Conservation (phyloP, 2,113 vertebrate genomes). For the Melanerpes formicivorus region DNA sequence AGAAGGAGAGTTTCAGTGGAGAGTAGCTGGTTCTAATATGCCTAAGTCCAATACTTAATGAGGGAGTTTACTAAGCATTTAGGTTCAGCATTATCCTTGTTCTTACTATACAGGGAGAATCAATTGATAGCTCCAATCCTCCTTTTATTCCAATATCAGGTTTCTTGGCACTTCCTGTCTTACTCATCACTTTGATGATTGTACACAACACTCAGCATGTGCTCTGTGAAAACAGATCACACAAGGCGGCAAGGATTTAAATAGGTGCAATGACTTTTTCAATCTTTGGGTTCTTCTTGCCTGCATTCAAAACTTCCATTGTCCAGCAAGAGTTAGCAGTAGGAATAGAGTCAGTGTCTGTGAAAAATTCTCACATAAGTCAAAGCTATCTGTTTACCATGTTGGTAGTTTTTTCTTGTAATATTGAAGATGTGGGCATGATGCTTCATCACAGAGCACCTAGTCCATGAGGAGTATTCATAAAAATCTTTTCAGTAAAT, state of each 20-base stretch:
- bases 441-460: neutral
- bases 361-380: neutral
- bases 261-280: neutral
- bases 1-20: neutral
- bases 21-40: neutral
- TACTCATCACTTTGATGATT: neutral
- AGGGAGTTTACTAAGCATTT: neutral
- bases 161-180: conserved; percentile 27
- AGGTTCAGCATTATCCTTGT: neutral
- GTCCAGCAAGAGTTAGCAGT: neutral
- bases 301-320: neutral
- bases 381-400: neutral
- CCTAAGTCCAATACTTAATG: neutral
- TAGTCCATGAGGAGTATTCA: neutral
- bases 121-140: neutral
- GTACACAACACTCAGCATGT: neutral
- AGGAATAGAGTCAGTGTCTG: neutral
- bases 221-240: neutral
- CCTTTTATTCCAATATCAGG: neutral
- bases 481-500: neutral
- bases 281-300: neutral
- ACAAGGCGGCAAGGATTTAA: neutral
- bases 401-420: neutral
- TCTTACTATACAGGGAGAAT: neutral
- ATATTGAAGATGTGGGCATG: neutral